Conservation (phyloP, 2,888 invertebrate species). For the Euplexia lucipara region DNA sequence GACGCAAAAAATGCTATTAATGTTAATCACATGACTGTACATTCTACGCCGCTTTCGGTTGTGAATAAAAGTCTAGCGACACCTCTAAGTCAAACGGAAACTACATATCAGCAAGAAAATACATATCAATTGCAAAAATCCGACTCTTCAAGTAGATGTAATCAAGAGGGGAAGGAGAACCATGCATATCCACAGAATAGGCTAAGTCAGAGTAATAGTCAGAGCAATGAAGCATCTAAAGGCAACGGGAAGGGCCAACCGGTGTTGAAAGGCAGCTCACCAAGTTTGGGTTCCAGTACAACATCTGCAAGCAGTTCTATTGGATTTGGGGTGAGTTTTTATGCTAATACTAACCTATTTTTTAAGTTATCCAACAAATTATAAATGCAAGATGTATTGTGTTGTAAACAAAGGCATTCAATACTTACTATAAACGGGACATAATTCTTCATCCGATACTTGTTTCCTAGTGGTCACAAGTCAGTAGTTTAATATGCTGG, state of each 20-base stretch:
- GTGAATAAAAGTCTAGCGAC: conserved; percentile 93
- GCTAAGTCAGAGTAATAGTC: conserved; percentile 85
- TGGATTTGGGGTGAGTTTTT: conserved; percentile 86
- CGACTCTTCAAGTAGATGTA: conserved; percentile 88
- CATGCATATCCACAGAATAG: conserved; percentile 90
- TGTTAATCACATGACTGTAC: conserved; percentile 90
- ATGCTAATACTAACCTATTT: background rate
- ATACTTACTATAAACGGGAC: too few species aligned
- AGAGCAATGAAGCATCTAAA: conserved; percentile 82
- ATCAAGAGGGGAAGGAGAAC: conserved; percentile 90
- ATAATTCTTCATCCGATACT: too few species aligned
- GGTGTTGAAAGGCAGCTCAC: conserved; percentile 83
- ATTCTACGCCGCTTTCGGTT: conserved; percentile 88
- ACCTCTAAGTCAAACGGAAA: conserved; percentile 91
- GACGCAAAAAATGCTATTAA: conserved; percentile 85
- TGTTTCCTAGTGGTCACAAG: too few species aligned
- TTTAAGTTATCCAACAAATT: too few species aligned
- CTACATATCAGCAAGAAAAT: conserved; percentile 89
- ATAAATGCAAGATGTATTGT: too few species aligned
- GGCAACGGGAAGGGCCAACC: conserved; percentile 78
- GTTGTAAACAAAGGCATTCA: too few species aligned
- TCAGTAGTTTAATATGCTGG: too few species aligned
- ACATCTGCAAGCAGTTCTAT: conserved; percentile 81
- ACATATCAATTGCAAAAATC: conserved; percentile 90
- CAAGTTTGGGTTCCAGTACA: conserved; percentile 83